Evolutionary conservation across 2,888 invertebrate species (phyloP), one percentile per base, ranked within the genome.

Genomic region (Tipula lateralis): DNA sequence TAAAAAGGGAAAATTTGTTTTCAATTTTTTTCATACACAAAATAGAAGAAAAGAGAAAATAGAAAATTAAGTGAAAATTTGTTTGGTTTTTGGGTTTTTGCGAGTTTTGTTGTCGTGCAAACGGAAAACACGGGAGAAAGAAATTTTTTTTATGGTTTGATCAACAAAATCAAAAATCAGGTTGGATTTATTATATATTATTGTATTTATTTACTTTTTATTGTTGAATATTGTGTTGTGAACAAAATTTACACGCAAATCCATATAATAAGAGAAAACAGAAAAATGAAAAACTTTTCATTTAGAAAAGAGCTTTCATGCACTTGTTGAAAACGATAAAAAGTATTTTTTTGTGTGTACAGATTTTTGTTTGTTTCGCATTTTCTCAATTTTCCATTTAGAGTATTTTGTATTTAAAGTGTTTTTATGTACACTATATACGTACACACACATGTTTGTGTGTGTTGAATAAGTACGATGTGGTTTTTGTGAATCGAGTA

Each of bases 181-280:
- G 66, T 66, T 66, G 66, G 66, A 66, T 66, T 66, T 24, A 66
- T n/a, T n/a, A n/a, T n/a, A n/a, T n/a, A n/a, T n/a, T n/a, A n/a
- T n/a, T n/a, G n/a, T 66, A 66, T 66, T 66, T 66, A 66, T 66
- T 24, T 66, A 24, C 24, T 66, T 66, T 66, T 66, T 12, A 66
- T 66, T 66, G 24, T 66, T 24, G 3, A n/a, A n/a, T 44, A 39
- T n/a, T 44, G 44, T 44, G 3, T 66, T 13, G 66, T 66, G 66
- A 66, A 24, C 19, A 50, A 50, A 50, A 39, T 13, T n/a, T n/a
- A n/a, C n/a, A n/a, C n/a, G n/a, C 3, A 44, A 44, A 66, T 19
- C 19, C 19, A 66, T 44, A 2, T 44, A 44, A 7, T 16, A 44
- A 44, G 4, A 66, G 24, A 24, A 7, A 66, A 66, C 66, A 66